A percentile compares a stretch with the other conserved stretches of the same genome.
Conservation (phyloP, 2,797 vertebrate genomes). For the Carcharodon carcharias region DNA sequence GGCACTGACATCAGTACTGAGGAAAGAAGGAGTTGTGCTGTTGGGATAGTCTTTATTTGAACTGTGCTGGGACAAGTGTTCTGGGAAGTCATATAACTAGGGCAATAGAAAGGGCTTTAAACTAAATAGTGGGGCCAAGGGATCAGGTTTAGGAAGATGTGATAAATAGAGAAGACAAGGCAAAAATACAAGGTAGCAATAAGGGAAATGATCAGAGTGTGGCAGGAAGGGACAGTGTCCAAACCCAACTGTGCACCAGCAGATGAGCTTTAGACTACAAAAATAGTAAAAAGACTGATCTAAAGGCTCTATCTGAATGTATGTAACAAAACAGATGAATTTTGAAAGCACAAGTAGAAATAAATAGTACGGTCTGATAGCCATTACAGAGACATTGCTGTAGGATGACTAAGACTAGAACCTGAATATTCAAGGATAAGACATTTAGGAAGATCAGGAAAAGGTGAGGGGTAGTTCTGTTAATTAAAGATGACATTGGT, state of each 20-base stretch:
- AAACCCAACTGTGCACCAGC: neutral
- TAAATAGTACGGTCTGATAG: neutral
- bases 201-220: neutral
- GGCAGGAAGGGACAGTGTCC: too few species aligned
- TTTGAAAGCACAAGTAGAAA: neutral
- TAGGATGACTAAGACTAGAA: too few species aligned
- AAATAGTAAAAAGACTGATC: neutral
- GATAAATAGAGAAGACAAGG: neutral
- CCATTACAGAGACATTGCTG: too few species aligned
- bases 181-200: neutral
- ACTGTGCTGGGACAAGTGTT: too few species aligned
- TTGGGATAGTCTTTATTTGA: too few species aligned
- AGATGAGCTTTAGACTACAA: neutral
- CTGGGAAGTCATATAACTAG: too few species aligned
- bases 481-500: too few species aligned
- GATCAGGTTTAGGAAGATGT: neutral
- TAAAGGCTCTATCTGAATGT: neutral
- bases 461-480: too few species aligned
- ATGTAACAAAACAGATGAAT: neutral
- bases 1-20: too few species aligned
- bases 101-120: neutral
- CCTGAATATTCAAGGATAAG: too few species aligned
- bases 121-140: neutral
- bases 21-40: too few species aligned
- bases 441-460: too few species aligned